Evolutionary conservation across 2,113 vertebrate species (phyloP).

Genomic region (Nerophis lumbriciformis): DNA sequence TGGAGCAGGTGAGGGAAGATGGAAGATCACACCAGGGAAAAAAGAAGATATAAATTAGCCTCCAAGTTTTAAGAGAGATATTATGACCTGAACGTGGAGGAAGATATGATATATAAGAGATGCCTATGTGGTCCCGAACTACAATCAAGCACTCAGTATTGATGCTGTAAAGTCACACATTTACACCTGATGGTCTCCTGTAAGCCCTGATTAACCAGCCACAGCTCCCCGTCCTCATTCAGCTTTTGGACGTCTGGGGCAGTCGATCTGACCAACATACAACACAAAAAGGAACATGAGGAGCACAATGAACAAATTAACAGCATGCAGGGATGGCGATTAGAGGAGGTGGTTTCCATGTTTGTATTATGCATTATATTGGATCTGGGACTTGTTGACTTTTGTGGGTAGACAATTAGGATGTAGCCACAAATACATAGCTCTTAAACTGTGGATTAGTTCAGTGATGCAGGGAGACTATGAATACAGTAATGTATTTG

Average conservation of each 20-base stretch:
- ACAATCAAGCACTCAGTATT: neutral
- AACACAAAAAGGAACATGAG: constrained; percentile 65
- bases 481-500: no score
- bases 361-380: neutral
- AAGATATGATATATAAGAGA: no score
- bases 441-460: no score
- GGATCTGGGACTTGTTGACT: neutral
- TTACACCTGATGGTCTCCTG: constrained; percentile 98
- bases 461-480: no score
- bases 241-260: constrained; percentile 87
- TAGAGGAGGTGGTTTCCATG: neutral
- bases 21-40: neutral
- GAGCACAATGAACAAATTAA: constrained; percentile 47
- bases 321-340: neutral
- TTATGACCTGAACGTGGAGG: neutral
- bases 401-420: neutral
- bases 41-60: neutral
- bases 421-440: neutral
- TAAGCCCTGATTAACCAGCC: constrained; percentile 99
- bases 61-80: neutral
- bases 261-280: constrained; percentile 81
- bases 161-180: constrained; percentile 21
- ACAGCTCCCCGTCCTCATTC: constrained; percentile 99
- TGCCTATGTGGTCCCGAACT: no score
- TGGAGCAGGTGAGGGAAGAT: constrained; percentile 34